Base-by-base conservation (phyloP, 2,888 invertebrate species). In the Parnassius orleans region DNA sequence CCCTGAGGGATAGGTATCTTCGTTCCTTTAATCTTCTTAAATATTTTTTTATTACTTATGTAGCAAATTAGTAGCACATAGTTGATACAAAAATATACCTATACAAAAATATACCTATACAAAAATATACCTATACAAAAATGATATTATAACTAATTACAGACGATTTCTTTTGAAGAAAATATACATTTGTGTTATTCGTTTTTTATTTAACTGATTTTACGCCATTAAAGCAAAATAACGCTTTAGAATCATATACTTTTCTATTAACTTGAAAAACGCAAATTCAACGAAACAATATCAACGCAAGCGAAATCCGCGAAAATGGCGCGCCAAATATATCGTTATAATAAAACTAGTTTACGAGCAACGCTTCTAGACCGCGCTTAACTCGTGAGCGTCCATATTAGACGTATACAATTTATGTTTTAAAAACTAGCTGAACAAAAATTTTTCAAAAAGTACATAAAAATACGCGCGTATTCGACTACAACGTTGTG, bases 261-360 rank as follows among this genome's bases (percentile, higher is more conserved):
- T 51, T 52, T 52, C n/a, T 2, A 55, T 51, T 33, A n/a, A 15
- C 12, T 57, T 19, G 24, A 52, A 19, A 55, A 55, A 41, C 41
- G 50, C 46, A 44, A 55, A 59, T 55, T 46, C 54, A 55, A 10
- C 51, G 24, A 10, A 46, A 52, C 42, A 51, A 50, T 50, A 55
- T 48, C 54, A 60, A n/a, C 11, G 48, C 46, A 10, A 15, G 15
- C 19, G 42, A 57, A 55, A 61, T 53, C 47, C 57, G 24, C 9
- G 53, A 19, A 47, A 59, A 59, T 53, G 47, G 44, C 59, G 46
- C 65, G 66, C 67, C 61, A 68, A 74, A 77, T 74, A 74, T 74
- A 77, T 77, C 70, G 77, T 74, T 68, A 72, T 77, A 74, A 76
- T 77, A 76, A 77, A 77, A 76, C 68, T 76, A 77, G 72, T 76